Evolutionary conservation across 1,140 invertebrate species (phyloP).

Genomic region (Brachionus rubens): DNA sequence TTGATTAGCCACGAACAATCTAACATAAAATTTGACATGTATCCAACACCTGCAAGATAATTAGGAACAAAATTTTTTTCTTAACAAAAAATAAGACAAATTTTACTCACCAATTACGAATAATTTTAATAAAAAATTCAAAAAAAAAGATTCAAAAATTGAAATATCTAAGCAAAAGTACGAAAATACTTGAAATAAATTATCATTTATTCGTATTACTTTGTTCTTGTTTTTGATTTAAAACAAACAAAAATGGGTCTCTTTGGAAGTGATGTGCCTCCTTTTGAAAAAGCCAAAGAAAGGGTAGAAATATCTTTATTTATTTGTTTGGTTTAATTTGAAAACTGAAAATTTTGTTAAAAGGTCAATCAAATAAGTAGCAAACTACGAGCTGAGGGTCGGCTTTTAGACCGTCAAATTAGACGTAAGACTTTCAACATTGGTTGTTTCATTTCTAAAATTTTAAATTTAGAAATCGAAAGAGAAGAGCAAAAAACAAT

Average conservation of each 20-base stretch:
- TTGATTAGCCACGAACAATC: too few species aligned
- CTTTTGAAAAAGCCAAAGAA: slow-evolving; percentile 41
- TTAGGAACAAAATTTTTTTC: neutral
- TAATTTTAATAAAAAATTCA: slow-evolving; percentile 23
- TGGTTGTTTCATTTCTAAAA: neutral
- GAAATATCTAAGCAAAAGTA: neutral
- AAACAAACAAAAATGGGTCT: slow-evolving; percentile 42
- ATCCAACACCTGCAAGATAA: too few species aligned
- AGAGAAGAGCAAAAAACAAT: slow-evolving; percentile 45
- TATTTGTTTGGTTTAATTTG: neutral
- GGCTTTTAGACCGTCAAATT: slow-evolving; percentile 34
- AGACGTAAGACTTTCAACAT: neutral
- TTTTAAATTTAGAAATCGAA: slow-evolving; percentile 9
- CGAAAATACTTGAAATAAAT: too few species aligned
- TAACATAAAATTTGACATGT: too few species aligned
- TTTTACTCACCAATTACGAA: neutral
- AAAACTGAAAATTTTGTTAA: neutral
- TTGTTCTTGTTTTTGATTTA: too few species aligned
- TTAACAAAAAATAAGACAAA: slow-evolving; percentile 8
- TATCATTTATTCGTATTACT: too few species aligned
- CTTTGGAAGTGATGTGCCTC: slow-evolving; percentile 25
- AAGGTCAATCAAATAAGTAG: slow-evolving; percentile 39
- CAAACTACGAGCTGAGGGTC: slow-evolving; percentile 26
- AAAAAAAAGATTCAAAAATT: neutral
- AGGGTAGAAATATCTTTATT: neutral